Evolutionary conservation across 2,113 vertebrate species (phyloP).

Genomic region (Lutjanus erythropterus): DNA sequence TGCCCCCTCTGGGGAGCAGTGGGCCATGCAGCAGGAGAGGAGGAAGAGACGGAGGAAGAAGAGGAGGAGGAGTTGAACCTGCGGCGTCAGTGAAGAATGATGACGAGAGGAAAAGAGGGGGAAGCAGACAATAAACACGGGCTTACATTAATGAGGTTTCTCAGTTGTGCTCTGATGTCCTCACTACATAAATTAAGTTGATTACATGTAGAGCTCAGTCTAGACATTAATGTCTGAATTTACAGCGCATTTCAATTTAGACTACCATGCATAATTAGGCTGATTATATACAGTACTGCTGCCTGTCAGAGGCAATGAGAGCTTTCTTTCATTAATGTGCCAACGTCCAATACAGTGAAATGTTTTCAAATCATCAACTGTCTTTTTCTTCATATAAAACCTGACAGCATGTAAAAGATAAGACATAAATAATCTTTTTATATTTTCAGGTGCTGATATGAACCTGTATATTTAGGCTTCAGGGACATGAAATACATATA

Average conservation of each 20-base stretch:
- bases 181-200: slow-evolving; percentile 36
- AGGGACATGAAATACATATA: too few species aligned
- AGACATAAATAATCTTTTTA: not conserved
- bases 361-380: not conserved
- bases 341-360: not conserved
- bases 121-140: not conserved
- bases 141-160: slow-evolving; percentile 19
- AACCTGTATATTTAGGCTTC: too few species aligned
- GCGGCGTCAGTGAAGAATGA: slow-evolving; percentile 35
- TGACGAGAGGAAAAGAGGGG: not conserved
- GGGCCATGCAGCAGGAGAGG: slow-evolving; percentile 20
- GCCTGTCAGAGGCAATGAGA: slow-evolving; percentile 9
- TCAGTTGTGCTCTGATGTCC: slow-evolving; percentile 1
- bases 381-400: not conserved
- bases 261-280: slow-evolving; percentile 52
- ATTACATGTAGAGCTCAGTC: slow-evolving; percentile 35
- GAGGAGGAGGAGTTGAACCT: slow-evolving; percentile 39
- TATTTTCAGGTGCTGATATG: not conserved
- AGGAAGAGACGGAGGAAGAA: slow-evolving; percentile 7
- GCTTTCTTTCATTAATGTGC: slow-evolving; percentile 13
- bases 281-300: slow-evolving; percentile 47
- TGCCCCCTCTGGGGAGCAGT: slow-evolving; percentile 32
- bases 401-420: not conserved
- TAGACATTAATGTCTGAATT: slow-evolving; percentile 46
- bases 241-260: slow-evolving; percentile 40